These are phyloP conservation scores for Acanthopleura granulata DNA, from an alignment of 2,888 invertebrate genomes.

Conservation along the genomic window DNA sequence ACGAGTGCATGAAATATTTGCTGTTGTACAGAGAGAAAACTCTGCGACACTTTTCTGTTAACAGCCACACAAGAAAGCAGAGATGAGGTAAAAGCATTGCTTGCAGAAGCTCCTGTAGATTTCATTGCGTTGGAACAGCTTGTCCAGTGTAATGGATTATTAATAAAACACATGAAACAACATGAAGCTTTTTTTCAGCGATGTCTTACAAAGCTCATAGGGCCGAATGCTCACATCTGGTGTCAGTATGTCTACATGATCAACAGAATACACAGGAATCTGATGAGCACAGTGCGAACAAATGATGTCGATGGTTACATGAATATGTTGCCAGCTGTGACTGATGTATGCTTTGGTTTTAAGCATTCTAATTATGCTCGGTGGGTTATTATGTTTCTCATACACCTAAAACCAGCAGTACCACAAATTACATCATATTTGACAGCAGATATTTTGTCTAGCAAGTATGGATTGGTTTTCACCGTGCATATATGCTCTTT, in stretches of 20 bases:
- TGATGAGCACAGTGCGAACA: slow-evolving; percentile 20
- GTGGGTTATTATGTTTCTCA: too few relatives aligned
- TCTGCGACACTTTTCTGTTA: not conserved
- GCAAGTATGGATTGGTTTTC: too few relatives aligned
- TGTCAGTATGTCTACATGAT: slow-evolving; percentile 23
- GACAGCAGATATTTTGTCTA: too few relatives aligned
- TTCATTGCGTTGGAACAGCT: not conserved
- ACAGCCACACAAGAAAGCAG: not conserved
- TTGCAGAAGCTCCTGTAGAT: not conserved
- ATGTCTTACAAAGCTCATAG: not conserved
- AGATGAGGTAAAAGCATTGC: not conserved
- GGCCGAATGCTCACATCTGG: slow-evolving; percentile 24
- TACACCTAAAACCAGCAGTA: too few relatives aligned
- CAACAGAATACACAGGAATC: slow-evolving; percentile 23
- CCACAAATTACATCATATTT: too few relatives aligned
- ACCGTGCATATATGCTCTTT: too few relatives aligned
- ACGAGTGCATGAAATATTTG: not conserved
- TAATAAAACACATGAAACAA: not conserved
- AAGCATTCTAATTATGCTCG: too few relatives aligned
- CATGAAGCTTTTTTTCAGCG: not conserved
- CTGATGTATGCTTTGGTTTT: too few relatives aligned
- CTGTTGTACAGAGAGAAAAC: not conserved
- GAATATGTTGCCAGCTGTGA: slow-evolving; percentile 24
- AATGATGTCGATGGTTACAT: slow-evolving; percentile 24
- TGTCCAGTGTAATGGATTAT: not conserved